These are phyloP conservation scores for Stigmatopora nigra DNA, from an alignment of 2,113 vertebrate species.

Conservation along the genomic window DNA sequence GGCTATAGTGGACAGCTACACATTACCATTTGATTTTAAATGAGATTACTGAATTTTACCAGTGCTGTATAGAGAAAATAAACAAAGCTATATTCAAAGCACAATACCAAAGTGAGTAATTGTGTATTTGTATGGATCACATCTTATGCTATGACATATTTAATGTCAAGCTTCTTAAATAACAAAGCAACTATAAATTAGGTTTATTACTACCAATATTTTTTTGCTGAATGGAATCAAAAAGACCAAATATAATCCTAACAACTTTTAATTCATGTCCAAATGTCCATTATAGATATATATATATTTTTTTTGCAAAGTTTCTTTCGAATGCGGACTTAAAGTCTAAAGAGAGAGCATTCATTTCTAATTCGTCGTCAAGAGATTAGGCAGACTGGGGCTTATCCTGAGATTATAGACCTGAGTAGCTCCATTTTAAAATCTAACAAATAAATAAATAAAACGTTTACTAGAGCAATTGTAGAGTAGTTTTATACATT, in stretches of 20 bases:
- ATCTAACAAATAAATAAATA: background rate
- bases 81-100: background rate
- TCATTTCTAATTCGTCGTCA: conserved; percentile 5
- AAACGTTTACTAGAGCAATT: background rate
- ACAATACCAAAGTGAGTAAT: background rate
- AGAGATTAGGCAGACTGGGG: conserved; percentile 15
- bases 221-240: background rate
- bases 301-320: too few species aligned
- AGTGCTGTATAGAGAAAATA: too few species aligned
- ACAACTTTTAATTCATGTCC: background rate
- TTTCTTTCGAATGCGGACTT: background rate
- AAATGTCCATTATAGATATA: too few species aligned
- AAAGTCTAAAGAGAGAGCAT: conserved; percentile 2
- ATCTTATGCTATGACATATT: background rate
- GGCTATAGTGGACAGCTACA: too few species aligned
- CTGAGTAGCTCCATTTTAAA: conserved; percentile 1
- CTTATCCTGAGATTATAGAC: conserved; percentile 17
- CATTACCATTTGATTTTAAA: too few species aligned
- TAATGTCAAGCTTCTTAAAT: background rate
- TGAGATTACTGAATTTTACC: too few species aligned
- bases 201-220: background rate
- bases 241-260: too few species aligned
- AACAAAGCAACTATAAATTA: background rate
- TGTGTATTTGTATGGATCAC: background rate
- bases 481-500: background rate